These are phyloP conservation scores for Hirundo rustica DNA, from an alignment of 2,797 vertebrate species.

Conservation along the genomic window DNA sequence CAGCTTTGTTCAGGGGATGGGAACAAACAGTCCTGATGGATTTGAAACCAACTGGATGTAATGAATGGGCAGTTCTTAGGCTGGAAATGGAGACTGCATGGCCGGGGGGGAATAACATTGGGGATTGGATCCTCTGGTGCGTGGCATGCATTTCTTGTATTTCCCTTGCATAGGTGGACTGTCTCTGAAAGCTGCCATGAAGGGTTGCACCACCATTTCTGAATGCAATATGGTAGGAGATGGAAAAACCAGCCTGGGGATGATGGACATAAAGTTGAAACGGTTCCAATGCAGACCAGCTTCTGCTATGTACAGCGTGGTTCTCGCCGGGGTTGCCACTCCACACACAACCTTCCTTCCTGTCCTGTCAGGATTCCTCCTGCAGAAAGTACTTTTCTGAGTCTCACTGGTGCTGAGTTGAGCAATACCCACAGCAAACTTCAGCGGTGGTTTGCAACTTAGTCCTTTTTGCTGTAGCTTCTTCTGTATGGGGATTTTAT, in stretches of 20 bases:
- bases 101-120: neutral
- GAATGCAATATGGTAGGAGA: conserved; percentile 23
- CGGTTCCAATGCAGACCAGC: neutral
- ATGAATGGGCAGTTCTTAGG: neutral
- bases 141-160: neutral
- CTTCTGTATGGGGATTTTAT: neutral
- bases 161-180: neutral
- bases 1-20: neutral
- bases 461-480: neutral
- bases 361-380: neutral
- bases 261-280: conserved; percentile 21
- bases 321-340: neutral
- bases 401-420: neutral
- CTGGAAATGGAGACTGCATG: neutral
- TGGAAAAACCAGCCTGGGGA: neutral
- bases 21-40: neutral
- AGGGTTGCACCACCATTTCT: conserved; percentile 42
- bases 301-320: accelerated
- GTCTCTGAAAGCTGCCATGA: conserved; percentile 43
- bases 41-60: neutral
- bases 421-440: neutral
- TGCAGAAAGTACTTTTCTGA: conserved; percentile 40
- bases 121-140: neutral
- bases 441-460: neutral
- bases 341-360: neutral